These are phyloP conservation scores for Holacanthella duospinosa DNA, from an alignment of 2,888 invertebrate species.

Conservation along the genomic window DNA sequence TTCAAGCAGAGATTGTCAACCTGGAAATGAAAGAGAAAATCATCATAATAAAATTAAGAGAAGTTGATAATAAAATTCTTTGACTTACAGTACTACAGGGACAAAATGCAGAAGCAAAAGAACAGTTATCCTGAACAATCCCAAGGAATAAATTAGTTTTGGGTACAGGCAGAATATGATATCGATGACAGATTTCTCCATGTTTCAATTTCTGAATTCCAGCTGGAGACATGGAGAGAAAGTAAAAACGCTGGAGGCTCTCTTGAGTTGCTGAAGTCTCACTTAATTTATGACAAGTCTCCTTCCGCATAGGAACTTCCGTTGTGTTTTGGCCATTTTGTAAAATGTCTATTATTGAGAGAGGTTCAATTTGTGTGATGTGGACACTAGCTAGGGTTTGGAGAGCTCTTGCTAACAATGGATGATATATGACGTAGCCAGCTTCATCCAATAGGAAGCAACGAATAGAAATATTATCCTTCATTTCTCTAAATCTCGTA, in stretches of 20 bases:
- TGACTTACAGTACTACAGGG: constrained; percentile 69
- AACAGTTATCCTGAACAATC: constrained; percentile 76
- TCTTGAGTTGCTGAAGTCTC: constrained; percentile 48
- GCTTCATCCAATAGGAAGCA: constrained; percentile 83
- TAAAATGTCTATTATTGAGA: constrained; percentile 78
- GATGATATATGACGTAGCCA: constrained; percentile 80
- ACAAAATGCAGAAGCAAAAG: constrained; percentile 65
- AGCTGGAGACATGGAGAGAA: constrained; percentile 67
- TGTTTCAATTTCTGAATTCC: constrained; percentile 71
- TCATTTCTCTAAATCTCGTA: too few relatives aligned
- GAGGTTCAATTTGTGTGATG: constrained; percentile 79
- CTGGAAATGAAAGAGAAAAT: constrained; percentile 39
- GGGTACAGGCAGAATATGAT: constrained; percentile 67
- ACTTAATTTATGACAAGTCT: constrained; percentile 70
- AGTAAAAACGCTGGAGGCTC: constrained; percentile 71
- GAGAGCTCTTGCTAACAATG: constrained; percentile 49
- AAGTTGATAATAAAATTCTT: background rate
- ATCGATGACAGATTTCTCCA: constrained; percentile 78
- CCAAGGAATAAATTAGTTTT: constrained; percentile 83
- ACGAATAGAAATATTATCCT: constrained; percentile 27
- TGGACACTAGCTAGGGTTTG: constrained; percentile 52
- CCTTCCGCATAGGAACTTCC: constrained; percentile 54
- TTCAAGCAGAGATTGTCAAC: constrained; percentile 76
- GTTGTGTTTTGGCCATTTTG: constrained; percentile 61
- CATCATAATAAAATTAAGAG: constrained; percentile 3